phyloP scores from a whole-genome alignment of 2,797 vertebrate genomes.

The Rhyacichthys aspro region DNA sequence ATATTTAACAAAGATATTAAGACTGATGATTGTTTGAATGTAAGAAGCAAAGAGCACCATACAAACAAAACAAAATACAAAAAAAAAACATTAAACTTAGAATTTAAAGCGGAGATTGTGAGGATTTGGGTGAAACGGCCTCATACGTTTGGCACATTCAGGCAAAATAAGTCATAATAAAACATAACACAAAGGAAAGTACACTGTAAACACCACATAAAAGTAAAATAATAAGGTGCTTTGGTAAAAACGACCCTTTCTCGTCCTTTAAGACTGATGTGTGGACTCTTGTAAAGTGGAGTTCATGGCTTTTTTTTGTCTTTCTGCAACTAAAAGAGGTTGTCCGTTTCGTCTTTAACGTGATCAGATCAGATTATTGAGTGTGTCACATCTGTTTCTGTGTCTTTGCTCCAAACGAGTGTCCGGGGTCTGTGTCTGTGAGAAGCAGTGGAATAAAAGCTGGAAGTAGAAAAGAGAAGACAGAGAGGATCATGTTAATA shows the following conservation, averaged over 20 bases:
- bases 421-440: background rate
- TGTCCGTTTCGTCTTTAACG: constrained; percentile 16
- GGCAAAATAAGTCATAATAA: constrained; percentile 61
- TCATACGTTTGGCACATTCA: constrained; percentile 32
- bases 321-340: constrained; percentile 16
- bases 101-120: background rate
- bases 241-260: constrained; percentile 27
- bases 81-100: background rate
- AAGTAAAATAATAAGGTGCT: constrained; percentile 28
- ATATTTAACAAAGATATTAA: no score
- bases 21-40: background rate
- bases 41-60: background rate
- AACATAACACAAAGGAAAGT: constrained; percentile 41
- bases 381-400: background rate
- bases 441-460: constrained; percentile 2
- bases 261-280: background rate
- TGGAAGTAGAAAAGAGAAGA: background rate
- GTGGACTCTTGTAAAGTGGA: constrained; percentile 17
- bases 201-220: constrained; percentile 25
- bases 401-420: background rate
- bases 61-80: background rate
- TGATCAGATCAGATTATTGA: background rate
- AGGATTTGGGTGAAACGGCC: constrained; percentile 8
- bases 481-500: background rate
- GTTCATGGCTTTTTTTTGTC: constrained; percentile 48